Evolutionary conservation across 2,888 invertebrate species (phyloP).

Genomic region (Pyralis farinalis): DNA sequence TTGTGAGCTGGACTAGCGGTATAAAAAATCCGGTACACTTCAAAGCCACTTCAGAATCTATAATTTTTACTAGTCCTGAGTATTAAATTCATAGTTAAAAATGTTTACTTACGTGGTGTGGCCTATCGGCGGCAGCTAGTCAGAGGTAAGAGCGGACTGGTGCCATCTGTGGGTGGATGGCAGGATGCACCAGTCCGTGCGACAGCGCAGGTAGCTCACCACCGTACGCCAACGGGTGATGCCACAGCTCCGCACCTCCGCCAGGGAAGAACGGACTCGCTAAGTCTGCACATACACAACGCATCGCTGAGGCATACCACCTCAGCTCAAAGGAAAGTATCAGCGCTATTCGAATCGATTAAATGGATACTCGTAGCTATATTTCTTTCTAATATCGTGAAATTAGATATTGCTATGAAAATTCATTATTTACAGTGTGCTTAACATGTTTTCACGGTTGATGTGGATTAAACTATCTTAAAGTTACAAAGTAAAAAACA

Average conservation of each 20-base stretch:
- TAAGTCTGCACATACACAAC: conserved; percentile 86
- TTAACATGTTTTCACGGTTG: conserved; percentile 58
- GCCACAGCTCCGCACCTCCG: conserved; percentile 95
- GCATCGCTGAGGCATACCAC: conserved; percentile 18
- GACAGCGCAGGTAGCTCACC: conserved; percentile 93
- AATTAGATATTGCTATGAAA: conserved; percentile 40
- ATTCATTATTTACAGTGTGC: conserved; percentile 65
- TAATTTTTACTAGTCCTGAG: too few species aligned
- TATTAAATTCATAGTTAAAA: too few species aligned
- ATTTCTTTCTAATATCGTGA: conserved; percentile 20
- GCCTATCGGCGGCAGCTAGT: conserved; percentile 94
- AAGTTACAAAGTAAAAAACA: neutral
- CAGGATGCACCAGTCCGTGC: conserved; percentile 97
- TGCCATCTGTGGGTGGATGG: conserved; percentile 97
- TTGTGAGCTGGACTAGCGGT: too few species aligned
- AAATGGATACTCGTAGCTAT: conserved; percentile 10
- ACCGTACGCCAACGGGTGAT: conserved; percentile 89
- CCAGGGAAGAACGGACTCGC: conserved; percentile 97
- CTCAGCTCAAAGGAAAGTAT: conserved; percentile 15
- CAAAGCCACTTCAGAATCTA: too few species aligned
- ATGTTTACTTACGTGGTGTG: conserved; percentile 78
- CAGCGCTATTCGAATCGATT: conserved; percentile 10
- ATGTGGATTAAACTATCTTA: neutral
- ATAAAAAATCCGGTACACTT: too few species aligned
- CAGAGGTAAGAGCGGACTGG: conserved; percentile 98